Conservation (phyloP, 2,113 vertebrate genomes). For the Pavo muticus region DNA sequence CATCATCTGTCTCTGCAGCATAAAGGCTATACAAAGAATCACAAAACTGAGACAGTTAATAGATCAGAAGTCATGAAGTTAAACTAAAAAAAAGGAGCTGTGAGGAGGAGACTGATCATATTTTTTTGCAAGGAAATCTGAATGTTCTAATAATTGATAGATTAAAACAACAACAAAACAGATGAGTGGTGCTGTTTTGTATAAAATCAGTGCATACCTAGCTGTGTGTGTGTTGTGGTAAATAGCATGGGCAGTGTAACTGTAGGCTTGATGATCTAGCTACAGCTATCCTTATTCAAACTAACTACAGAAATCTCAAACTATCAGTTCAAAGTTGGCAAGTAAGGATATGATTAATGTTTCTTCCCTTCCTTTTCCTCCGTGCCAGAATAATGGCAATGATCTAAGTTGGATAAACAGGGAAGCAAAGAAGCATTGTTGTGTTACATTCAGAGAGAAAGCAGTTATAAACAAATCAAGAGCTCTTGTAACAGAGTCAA, state of each 20-base stretch:
- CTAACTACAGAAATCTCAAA: not conserved
- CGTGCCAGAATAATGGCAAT: not conserved
- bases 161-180: not conserved
- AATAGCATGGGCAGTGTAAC: not conserved
- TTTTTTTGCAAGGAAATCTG: not conserved
- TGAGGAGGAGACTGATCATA: not conserved
- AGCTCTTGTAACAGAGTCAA: not conserved
- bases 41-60: constrained; percentile 27
- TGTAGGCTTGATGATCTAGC: not conserved
- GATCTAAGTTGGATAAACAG: constrained; percentile 44
- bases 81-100: not conserved
- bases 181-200: not conserved
- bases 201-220: not conserved
- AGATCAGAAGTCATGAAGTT: constrained; percentile 2
- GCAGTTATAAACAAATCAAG: not conserved
- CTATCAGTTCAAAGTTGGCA: not conserved
- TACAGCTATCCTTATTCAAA: not conserved
- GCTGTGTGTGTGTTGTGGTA: not conserved
- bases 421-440: not conserved
- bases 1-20: constrained; percentile 39
- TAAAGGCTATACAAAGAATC: constrained; percentile 25
- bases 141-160: not conserved
- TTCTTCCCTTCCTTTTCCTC: constrained; percentile 60
- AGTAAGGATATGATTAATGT: constrained; percentile 54
- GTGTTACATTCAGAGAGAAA: not conserved